Evolutionary conservation across 2,113 vertebrate species (phyloP), one percentile per base, ranked within the genome.

Genomic region (Otis tarda): DNA sequence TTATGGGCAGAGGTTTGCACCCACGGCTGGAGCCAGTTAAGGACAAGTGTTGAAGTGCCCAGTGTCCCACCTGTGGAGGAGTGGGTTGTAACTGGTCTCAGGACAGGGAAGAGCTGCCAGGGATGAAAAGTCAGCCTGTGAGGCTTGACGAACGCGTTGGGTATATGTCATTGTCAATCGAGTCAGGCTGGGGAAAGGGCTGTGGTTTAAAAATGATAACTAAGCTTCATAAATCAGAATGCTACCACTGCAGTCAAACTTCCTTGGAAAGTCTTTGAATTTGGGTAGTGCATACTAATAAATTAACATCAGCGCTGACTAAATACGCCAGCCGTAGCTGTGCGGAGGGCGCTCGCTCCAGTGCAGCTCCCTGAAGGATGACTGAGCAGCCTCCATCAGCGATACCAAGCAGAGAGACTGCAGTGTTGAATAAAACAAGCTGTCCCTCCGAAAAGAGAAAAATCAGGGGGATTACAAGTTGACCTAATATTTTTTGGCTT

Each of bases 181-280:
- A 96, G 92, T 88, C 93, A 95, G 93, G 75, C 92, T 77, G 88
- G 76, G 90, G 63, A 80, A 41, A 55, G 86, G 71, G 60, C 73
- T 70, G 76, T 71, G 60, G 83, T 81, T 97, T 96, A 64, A 96
- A 96, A 94, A 94, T 94, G 43, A 96, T 93, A 97, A 96, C 90
- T 73, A 39, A 71, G 92, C 92, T 94, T 92, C 93, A 95, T 95
- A 94, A 96, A 96, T 97, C 96, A 95, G 95, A 94, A 96, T 96
- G 94, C 92, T 96, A 64, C 92, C 2, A 0, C 85, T 67, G 92
- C 88, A 94, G 90, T 96, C 92, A 90, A 96, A 95, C 94, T 97
- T 94, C 95, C 96, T 95, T 96, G 95, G 95, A 80, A 96, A 96
- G 95, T 95, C 95, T 97, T 97, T 95, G 96, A 95, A 96, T 97